Percentiles rank a stretch among this genome's conserved stretches.
Evolutionary conservation across 2,113 vertebrate genomes (phyloP).

Genomic region (Eulacestoma nigropectus): DNA sequence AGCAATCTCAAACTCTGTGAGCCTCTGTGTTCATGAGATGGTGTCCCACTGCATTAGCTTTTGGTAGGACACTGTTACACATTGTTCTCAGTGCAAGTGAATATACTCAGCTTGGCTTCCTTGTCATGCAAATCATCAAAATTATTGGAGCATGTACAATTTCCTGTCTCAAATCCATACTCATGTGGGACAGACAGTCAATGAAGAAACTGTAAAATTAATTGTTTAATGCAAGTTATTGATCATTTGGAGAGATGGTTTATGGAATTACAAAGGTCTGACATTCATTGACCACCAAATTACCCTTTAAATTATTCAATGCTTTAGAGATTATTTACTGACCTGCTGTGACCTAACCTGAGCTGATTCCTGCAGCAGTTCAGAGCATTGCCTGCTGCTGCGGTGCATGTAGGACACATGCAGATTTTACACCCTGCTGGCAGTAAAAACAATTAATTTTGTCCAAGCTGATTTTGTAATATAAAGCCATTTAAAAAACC

Average conservation of each 20-base stretch:
- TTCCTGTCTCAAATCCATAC: background rate
- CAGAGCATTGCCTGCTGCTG: background rate
- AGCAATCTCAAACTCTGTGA: background rate
- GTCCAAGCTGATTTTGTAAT: background rate
- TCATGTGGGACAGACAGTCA: background rate
- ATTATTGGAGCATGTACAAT: background rate
- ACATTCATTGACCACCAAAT: conserved; percentile 15
- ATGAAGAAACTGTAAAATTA: background rate
- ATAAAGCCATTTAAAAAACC: background rate
- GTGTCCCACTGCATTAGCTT: background rate
- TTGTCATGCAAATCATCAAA: conserved; percentile 16
- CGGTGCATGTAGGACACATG: background rate
- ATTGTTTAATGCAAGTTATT: conserved; percentile 12
- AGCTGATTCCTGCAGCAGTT: background rate
- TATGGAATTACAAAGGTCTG: conserved; percentile 54
- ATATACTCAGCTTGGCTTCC: background rate
- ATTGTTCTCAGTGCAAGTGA: background rate
- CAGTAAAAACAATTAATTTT: conserved; percentile 4
- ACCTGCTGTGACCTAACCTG: background rate
- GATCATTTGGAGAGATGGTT: conserved; percentile 44
- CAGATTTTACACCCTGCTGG: background rate
- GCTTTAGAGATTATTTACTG: conserved; percentile 23
- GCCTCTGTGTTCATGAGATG: background rate
- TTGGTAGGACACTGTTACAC: background rate
- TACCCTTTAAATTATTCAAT: conserved; percentile 66